Evolutionary conservation across 2,888 invertebrate species (phyloP).

Genomic region (Sepioteuthis lessoniana): DNA sequence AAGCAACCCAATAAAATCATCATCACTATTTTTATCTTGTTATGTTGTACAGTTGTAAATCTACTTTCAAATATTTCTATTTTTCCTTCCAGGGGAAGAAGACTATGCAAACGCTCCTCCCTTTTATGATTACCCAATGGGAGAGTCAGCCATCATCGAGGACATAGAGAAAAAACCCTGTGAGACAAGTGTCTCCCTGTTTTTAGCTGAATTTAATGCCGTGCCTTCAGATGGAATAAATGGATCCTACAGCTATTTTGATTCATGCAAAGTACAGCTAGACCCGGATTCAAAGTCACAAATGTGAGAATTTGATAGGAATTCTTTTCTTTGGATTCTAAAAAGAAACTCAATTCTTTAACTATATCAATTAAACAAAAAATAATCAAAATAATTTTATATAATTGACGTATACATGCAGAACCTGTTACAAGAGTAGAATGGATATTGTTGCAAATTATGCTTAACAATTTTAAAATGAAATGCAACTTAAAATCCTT

Average conservation of each 20-base stretch:
- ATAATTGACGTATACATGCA: no score
- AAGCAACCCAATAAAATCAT: no score
- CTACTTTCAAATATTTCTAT: not conserved
- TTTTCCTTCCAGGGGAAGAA: not conserved
- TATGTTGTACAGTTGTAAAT: no score
- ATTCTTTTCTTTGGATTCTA: no score
- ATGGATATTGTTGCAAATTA: no score
- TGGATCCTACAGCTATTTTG: conserved; percentile 43
- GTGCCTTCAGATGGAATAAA: conserved; percentile 43
- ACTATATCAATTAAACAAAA: no score
- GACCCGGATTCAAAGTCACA: not conserved
- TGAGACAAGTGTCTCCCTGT: conserved; percentile 42
- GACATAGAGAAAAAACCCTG: conserved; percentile 46
- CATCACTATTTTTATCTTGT: no score
- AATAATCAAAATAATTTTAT: no score
- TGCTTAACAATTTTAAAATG: no score
- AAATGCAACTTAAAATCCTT: no score
- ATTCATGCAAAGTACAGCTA: conserved; percentile 5
- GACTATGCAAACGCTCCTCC: not conserved
- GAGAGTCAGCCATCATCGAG: conserved; percentile 40
- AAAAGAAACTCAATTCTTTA: no score
- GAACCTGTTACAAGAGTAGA: no score
- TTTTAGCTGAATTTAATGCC: conserved; percentile 43
- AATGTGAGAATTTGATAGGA: not conserved
- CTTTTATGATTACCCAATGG: not conserved